Percentiles rank a stretch among this genome's conserved stretches.
phyloP scores from a whole-genome alignment of 2,113 vertebrate genomes.

The Australoheros scitulus region DNA sequence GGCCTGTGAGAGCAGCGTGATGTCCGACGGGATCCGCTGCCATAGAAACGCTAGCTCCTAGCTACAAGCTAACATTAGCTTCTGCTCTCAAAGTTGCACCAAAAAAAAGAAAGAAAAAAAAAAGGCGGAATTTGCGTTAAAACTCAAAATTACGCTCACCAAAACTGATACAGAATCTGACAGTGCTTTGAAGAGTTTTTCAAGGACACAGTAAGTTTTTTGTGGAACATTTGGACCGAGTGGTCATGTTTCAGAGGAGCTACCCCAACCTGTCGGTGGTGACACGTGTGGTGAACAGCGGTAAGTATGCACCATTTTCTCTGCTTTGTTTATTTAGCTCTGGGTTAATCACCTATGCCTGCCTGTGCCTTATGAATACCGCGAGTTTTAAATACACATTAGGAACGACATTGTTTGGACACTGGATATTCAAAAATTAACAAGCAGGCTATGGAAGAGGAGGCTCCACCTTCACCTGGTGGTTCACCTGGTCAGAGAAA shows the following conservation, averaged over 20 bases:
- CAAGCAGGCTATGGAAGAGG: neutral
- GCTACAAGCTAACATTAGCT: neutral
- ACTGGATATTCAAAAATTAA: neutral
- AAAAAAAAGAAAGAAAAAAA: neutral
- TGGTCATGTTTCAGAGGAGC: neutral
- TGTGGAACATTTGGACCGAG: neutral
- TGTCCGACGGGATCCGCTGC: neutral
- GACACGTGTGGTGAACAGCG: slow-evolving; percentile 40
- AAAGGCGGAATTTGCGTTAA: too few species aligned
- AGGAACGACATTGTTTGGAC: neutral
- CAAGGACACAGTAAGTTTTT: neutral
- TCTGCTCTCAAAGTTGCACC: neutral
- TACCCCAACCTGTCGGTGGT: slow-evolving; percentile 69
- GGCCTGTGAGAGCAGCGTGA: neutral
- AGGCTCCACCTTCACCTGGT: neutral
- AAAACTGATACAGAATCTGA: neutral
- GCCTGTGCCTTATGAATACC: neutral
- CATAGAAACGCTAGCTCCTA: neutral
- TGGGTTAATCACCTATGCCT: neutral
- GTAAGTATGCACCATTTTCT: slow-evolving; percentile 33
- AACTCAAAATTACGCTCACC: neutral
- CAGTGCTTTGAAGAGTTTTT: neutral
- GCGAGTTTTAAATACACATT: neutral
- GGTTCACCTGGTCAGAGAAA: neutral
- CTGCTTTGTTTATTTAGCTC: neutral